Evolutionary conservation across 2,797 vertebrate species (phyloP), one percentile per base, ranked within the genome.

Genomic region (Catamblyrhynchus diadema): DNA sequence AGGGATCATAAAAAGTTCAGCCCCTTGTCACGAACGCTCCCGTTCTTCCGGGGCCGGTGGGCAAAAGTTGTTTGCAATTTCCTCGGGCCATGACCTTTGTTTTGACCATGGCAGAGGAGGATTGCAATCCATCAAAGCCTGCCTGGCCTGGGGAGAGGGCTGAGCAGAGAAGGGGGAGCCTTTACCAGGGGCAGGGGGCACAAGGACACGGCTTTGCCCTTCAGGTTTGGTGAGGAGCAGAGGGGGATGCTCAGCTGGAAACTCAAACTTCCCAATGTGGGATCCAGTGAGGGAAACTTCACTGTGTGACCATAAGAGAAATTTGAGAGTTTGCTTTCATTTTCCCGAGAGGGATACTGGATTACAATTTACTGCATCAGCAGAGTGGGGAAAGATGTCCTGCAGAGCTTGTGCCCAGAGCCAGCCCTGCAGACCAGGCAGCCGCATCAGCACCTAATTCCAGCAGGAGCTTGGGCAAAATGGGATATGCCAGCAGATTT

Each of bases 1-100:
- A 79, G 48, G 71, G 90, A 96, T 81, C 48, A 3, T 95, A 88
- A 93, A 95, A 89, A 88, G 94, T 74, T 97, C 92, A 85, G n/a
- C 47, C 81, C 48, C 65, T 66, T 23, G 75, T 91, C 91, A 85
- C 12, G 0, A 72, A 57, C 1, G 61, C 57, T 30, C 69, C 37
- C 9, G 2, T 42, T 51, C 91, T 97, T 93, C 95, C 71, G 39
- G 84, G 96, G 80, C 94, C 25, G 1, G 62, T 81, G 87, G 89
- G 92, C 92, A 96, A n/a, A 83, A 91, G 81, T 97, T 74, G 78
- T 94, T 87, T 86, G 91, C 89, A 86, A 95, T 96, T 97, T 97
- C 95, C 95, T 95, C 6, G 2, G 92, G 95, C 94, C 89, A 0
- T 88, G 96, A 97, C 96, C 96, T 97, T 94, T 96, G 95, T 96